Conservation (phyloP, 2,797 vertebrate genomes). For the Dendrocincla fuliginosa region DNA sequence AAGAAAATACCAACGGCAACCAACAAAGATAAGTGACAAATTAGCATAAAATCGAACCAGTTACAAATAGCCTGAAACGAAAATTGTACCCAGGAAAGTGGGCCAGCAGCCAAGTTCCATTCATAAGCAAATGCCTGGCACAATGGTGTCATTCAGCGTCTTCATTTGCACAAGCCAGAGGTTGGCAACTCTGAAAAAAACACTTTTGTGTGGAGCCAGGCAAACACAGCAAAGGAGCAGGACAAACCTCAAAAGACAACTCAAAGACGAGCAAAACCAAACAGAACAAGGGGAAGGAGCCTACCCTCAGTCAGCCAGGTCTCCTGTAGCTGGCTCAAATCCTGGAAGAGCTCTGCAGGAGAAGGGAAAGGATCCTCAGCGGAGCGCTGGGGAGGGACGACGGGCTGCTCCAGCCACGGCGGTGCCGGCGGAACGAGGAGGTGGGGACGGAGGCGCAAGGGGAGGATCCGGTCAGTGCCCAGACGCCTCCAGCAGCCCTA, state of each 20-base stretch:
- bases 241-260: background rate
- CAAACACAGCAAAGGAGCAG: background rate
- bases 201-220: background rate
- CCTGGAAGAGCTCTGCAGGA: conserved; percentile 93
- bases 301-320: conserved; percentile 98
- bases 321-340: conserved; percentile 95
- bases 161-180: conserved; percentile 56
- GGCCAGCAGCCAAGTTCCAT: conserved; percentile 73
- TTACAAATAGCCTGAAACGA: conserved; percentile 52
- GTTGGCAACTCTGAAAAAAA: conserved; percentile 57
- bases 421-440: background rate
- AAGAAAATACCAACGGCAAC: background rate
- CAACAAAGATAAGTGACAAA: background rate
- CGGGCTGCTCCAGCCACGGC: background rate
- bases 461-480: background rate
- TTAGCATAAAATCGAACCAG: conserved; percentile 22
- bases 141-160: conserved; percentile 74
- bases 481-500: background rate
- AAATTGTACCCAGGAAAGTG: conserved; percentile 55
- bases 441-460: background rate
- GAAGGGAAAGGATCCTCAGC: background rate
- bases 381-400: background rate
- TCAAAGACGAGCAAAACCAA: background rate
- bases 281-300: background rate
- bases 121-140: conserved; percentile 75